Conservation (phyloP, 2,888 invertebrate genomes). For the Ophion costatus region DNA sequence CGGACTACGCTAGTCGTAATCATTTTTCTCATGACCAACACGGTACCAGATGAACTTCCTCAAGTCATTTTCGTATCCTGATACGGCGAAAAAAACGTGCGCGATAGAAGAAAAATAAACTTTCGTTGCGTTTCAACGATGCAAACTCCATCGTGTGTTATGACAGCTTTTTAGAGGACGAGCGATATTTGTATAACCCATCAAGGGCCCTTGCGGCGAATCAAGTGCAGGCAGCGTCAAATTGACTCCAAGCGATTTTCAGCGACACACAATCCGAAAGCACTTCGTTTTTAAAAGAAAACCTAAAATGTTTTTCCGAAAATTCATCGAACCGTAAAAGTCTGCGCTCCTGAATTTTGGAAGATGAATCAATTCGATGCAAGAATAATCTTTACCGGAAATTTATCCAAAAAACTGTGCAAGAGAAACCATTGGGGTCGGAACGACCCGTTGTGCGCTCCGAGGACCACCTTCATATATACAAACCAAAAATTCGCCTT, state of each 20-base stretch:
- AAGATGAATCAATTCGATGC: background rate
- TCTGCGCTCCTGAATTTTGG: no score
- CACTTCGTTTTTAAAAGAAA: background rate
- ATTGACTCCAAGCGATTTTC: background rate
- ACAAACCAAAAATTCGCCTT: slow-evolving; percentile 6
- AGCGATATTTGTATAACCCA: background rate
- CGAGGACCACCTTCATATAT: background rate
- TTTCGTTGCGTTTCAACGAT: no score
- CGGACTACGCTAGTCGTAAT: no score
- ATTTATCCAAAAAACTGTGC: background rate
- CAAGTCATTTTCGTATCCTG: no score
- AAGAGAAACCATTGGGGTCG: no score
- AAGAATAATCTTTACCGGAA: background rate
- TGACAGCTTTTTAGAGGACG: background rate
- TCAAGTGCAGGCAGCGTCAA: background rate
- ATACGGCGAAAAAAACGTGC: no score
- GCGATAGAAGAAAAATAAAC: no score
- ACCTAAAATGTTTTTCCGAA: background rate
- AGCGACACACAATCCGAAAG: background rate
- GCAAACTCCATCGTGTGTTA: background rate
- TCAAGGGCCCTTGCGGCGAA: background rate
- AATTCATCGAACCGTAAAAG: no score
- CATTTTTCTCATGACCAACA: no score
- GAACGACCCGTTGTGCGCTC: background rate
- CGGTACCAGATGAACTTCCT: no score